Conservation (phyloP, 2,888 invertebrate species). For the Toxonevra muliebris region DNA sequence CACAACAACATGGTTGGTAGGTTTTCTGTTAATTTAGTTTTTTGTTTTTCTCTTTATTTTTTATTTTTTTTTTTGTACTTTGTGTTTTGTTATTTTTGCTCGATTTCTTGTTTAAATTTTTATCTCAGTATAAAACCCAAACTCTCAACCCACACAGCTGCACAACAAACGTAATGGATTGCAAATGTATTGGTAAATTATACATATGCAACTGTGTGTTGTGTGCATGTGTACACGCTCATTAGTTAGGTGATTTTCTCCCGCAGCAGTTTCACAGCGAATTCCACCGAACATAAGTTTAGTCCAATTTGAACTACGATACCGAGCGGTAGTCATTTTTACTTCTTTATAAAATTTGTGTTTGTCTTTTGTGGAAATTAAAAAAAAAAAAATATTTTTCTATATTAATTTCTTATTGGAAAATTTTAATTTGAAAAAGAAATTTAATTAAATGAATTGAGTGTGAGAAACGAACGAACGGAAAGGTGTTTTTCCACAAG, state of each 20-base stretch:
- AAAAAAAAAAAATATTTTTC: too few relatives aligned
- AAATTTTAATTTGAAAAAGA: conserved; percentile 22
- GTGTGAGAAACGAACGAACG: too few relatives aligned
- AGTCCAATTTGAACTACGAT: conserved; percentile 62
- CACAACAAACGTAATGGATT: too few relatives aligned
- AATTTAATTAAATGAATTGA: not conserved
- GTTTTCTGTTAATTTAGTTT: too few relatives aligned
- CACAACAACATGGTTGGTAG: too few relatives aligned
- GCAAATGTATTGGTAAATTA: too few relatives aligned
- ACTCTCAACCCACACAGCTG: not conserved
- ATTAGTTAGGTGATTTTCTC: conserved; percentile 39
- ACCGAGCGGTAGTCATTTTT: conserved; percentile 57
- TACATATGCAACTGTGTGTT: not conserved
- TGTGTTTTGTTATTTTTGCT: too few relatives aligned
- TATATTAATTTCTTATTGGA: conserved; percentile 11
- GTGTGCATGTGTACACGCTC: conserved; percentile 6
- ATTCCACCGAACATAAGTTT: conserved; percentile 44
- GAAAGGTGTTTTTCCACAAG: too few relatives aligned
- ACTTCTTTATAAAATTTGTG: conserved; percentile 18
- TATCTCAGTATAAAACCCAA: too few relatives aligned
- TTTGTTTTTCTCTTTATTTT: too few relatives aligned
- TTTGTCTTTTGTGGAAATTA: not conserved
- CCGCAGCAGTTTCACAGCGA: conserved; percentile 15
- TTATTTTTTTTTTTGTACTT: too few relatives aligned
- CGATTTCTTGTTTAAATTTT: too few relatives aligned